Base-by-base conservation (phyloP, 2,888 invertebrate genomes). In the Polydrusus cervinus region DNA sequence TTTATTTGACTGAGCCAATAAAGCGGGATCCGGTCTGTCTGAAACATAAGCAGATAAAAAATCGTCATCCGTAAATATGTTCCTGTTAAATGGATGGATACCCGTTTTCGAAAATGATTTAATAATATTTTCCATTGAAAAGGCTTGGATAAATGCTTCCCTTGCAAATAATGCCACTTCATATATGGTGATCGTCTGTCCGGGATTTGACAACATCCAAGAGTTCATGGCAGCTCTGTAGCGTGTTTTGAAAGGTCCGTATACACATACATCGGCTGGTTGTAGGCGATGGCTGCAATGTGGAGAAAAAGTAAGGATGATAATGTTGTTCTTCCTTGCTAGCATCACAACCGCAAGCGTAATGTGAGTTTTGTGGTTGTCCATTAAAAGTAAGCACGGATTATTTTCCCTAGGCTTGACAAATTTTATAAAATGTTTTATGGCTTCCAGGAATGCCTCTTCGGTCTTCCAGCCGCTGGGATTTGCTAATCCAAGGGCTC, bases 51-150 rank as follows among this genome's bases (percentile, higher is more conserved):
- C 71, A 61, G 65, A 38, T 8, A 78, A 13, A 57, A 79, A 80
- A 69, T 79, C 79, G 14, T 61, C 51, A 34, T 79, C 79, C 9
- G 68, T 47, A 69, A 78, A 79, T 16, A 78, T 1, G 49, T 79
- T 75, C 8, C 68, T 18, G 72, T 79, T 78, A 25, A 78, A 78
- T 10, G 79, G 81, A 16, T 62, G 76, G 62, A 80, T 79, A 38
- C 79, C 78, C n/a, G 79, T 74, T 69, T 67, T 74, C 38, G 61
- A 57, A 70, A 81, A 81, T 30, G 75, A 70, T 45, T 74, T 76
- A 40, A 55, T 72, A 40, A 78, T 79, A 66, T 80, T 81, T 43
- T 69, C 71, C 10, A 75, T 74, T 55, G 76, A 79, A 71, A 80
- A 78, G 43, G 76, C 74, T 10, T 71, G 65, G 18, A 51, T 60